Evolutionary conservation across 2,797 vertebrate species (phyloP), one percentile per base, ranked within the genome.

Genomic region (Macropus fuliginosus): DNA sequence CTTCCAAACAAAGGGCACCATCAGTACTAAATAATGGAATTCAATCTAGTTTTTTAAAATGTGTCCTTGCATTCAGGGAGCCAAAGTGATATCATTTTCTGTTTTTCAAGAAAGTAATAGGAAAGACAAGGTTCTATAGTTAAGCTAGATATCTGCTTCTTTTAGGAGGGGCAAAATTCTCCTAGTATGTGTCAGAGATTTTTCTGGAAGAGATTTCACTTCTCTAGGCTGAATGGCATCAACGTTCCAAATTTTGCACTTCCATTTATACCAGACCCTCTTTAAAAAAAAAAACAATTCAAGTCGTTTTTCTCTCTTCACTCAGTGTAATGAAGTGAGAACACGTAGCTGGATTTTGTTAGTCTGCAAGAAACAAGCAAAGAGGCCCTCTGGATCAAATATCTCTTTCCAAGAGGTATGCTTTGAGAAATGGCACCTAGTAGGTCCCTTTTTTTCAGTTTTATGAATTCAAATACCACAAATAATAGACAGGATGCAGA

Each of bases 81-180:
- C 18, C 50, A 12, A 57, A 34, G 1, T 55, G 57, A 31, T 52
- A 24, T 91, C 56, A 34, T 52, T 91, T 96, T 93, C 87, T 93
- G 57, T 52, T 94, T 81, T 91, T 93, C 91, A 91, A 92, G 56
- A 94, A 94, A 92, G 91, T 92, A 54, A 55, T 0, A 10, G 87
- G 91, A 97, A 93, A 91, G 40, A 90, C 34, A 59, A n/a, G 56
- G 40, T n/a, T 97, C 81, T 93, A 10, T 59, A 92, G 93, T 66
- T 92, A 54, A 2, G 3, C 1, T 14, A 92, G 54, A 21, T 18
- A 90, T 87, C 55, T 94, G 91, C 66, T 21, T 55, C 55, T 87
- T 87, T 90, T 34, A 94, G 29, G 40, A 4, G 28, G 52, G 56
- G 5, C 90, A 46, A 56, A 87, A 93, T n/a, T 27, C 93, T 90